Conservation (phyloP, 2,113 vertebrate genomes). For the Formicarius rufipectus region DNA sequence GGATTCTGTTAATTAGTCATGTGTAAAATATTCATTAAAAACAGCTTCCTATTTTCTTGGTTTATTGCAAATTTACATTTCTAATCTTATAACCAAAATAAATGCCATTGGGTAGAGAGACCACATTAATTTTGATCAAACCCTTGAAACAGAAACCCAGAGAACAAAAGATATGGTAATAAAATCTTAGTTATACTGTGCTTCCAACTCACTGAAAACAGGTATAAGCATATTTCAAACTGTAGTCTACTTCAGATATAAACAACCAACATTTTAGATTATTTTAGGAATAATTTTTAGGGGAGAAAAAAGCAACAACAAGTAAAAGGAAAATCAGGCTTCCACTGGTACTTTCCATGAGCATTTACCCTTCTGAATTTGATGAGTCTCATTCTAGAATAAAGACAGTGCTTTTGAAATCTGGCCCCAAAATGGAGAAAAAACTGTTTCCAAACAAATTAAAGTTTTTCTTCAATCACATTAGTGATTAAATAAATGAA, state of each 20-base stretch:
- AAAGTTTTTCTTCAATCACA: not conserved
- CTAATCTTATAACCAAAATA: constrained; percentile 82
- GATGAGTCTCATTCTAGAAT: not conserved
- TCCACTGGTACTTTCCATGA: not conserved
- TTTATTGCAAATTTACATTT: constrained; percentile 84
- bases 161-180: constrained; percentile 65
- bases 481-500: not conserved
- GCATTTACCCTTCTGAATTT: not conserved
- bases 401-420: not conserved
- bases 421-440: not conserved
- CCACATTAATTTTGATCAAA: constrained; percentile 78
- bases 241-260: not conserved
- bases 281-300: not conserved
- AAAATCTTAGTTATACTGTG: not conserved
- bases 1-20: constrained; percentile 84
- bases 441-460: not conserved
- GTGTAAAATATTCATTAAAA: constrained; percentile 85
- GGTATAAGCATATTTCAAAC: not conserved
- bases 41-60: constrained; percentile 77
- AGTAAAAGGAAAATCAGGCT: not conserved
- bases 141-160: constrained; percentile 61
- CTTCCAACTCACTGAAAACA: not conserved
- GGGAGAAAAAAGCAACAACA: not conserved
- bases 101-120: constrained; percentile 77
- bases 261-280: not conserved